phyloP scores from a whole-genome alignment of 2,113 vertebrate genomes.

The Pelecanus crispus region DNA sequence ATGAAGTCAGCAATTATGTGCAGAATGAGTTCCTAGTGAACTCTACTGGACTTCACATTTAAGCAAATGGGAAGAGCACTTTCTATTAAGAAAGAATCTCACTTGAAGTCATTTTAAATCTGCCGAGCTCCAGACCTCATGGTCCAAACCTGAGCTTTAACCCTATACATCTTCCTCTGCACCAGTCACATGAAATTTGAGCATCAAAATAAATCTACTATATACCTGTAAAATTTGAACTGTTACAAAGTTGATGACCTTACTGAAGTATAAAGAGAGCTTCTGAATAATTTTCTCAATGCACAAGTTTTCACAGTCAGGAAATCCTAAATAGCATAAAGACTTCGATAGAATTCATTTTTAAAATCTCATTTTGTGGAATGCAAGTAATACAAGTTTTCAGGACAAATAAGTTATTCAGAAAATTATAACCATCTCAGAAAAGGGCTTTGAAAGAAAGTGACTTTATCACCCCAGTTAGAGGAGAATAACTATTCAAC shows the following conservation, averaged over 20 bases:
- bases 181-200: background rate
- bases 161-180: background rate
- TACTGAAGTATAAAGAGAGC: background rate
- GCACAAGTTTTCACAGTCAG: background rate
- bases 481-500: background rate
- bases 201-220: background rate
- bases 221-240: background rate
- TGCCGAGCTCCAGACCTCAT: background rate
- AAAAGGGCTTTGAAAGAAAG: background rate
- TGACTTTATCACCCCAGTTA: background rate
- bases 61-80: background rate
- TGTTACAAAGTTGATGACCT: background rate
- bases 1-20: background rate
- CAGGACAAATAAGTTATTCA: background rate
- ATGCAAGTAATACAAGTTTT: background rate
- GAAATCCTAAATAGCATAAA: background rate
- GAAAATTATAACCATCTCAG: background rate
- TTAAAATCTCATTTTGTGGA: background rate
- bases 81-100: background rate
- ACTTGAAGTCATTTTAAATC: background rate
- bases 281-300: background rate
- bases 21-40: background rate
- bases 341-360: background rate
- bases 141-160: background rate
- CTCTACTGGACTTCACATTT: background rate